Conservation (phyloP, 2,888 invertebrate genomes). For the Perizoma flavofasciatum region DNA sequence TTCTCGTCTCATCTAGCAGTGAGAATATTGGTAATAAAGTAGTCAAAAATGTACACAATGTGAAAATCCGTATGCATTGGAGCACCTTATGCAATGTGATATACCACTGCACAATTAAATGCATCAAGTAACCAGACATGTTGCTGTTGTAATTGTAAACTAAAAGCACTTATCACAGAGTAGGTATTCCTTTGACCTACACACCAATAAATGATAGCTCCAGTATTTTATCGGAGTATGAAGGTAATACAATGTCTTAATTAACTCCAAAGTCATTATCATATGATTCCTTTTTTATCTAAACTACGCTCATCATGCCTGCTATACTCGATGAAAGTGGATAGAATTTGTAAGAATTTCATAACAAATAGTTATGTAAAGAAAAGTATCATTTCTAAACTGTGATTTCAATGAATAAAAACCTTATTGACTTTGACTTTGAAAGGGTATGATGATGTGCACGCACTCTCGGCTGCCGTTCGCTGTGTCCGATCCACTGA, state of each 20-base stretch:
- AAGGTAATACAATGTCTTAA: constrained; percentile 2
- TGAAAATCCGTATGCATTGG: not conserved
- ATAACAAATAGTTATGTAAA: not conserved
- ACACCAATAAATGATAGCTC: constrained; percentile 11
- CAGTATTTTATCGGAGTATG: constrained; percentile 5
- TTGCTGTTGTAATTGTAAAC: too few relatives aligned
- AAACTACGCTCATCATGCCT: not conserved
- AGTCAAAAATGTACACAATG: not conserved
- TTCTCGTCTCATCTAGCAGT: not conserved
- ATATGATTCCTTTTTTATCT: too few relatives aligned
- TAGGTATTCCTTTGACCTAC: constrained; percentile 3
- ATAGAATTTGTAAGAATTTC: not conserved
- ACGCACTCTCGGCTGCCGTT: too few relatives aligned
- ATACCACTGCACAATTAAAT: not conserved
- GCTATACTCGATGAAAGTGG: too few relatives aligned
- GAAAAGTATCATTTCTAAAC: too few relatives aligned
- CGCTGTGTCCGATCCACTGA: too few relatives aligned
- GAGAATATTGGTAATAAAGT: not conserved
- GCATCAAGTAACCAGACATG: not conserved
- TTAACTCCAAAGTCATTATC: not conserved
- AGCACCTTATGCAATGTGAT: not conserved
- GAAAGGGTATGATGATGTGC: too few relatives aligned
- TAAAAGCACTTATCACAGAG: too few relatives aligned
- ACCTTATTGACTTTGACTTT: too few relatives aligned
- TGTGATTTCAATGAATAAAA: too few relatives aligned